Percentiles rank a stretch among this genome's conserved stretches.
These are phyloP conservation scores for Tapera naevia DNA, from an alignment of 2,797 vertebrate genomes.

Conservation along the genomic window DNA sequence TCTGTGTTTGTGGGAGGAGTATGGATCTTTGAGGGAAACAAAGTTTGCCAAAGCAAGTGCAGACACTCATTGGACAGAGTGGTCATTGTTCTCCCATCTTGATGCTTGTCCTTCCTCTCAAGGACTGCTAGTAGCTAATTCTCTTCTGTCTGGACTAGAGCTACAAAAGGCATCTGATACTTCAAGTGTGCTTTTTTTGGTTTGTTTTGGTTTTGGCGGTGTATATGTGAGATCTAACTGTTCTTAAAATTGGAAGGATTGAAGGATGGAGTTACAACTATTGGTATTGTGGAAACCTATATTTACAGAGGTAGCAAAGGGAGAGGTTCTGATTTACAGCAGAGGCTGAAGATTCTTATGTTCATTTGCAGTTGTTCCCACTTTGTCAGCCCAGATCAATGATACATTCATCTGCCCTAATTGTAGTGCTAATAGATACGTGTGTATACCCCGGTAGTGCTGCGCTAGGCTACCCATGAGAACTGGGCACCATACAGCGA, in stretches of 20 bases:
- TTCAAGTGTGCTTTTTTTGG: not conserved
- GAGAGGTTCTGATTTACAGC: not conserved
- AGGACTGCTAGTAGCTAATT: not conserved
- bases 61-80: not conserved
- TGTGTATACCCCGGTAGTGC: not conserved
- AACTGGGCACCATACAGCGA: not conserved
- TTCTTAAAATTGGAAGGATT: not conserved
- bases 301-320: not conserved
- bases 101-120: not conserved
- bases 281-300: not conserved
- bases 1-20: not conserved
- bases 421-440: not conserved
- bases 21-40: not conserved
- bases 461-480: not conserved
- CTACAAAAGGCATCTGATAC: not conserved
- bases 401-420: not conserved
- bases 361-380: not conserved
- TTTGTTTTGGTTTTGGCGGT: not conserved
- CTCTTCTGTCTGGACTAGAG: not conserved
- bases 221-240: not conserved
- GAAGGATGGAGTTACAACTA: not conserved
- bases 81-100: not conserved
- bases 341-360: not conserved
- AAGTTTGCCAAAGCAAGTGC: not conserved
- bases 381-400: rapidly evolving